Evolutionary conservation across 2,797 vertebrate genomes (phyloP), one percentile per base, ranked within the genome.

Genomic region (Acestrorhynchus altus): DNA sequence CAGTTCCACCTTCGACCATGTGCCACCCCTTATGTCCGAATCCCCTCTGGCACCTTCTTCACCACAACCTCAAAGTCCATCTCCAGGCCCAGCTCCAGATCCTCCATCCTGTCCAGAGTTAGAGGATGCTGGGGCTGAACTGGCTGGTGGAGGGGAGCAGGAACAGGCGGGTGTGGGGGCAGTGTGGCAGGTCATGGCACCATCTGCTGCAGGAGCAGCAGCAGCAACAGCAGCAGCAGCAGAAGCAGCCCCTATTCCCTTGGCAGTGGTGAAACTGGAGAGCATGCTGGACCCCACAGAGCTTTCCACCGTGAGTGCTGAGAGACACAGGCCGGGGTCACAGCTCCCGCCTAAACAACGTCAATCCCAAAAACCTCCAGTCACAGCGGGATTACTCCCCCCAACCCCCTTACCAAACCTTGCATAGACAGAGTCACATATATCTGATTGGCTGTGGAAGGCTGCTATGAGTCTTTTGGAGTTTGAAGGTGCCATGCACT

Each of bases 271-370:
- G 90, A 94, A 93, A 94, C 84, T 92, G 91, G 95, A 96, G 91
- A 94, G 87, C 89, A 93, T 96, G 87, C 94, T 96, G 94, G 96
- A 99, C 91, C 94, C 97, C 89, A 94, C 95, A 87, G 96, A 98
- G 88, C 95, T 99, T 96, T 98, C 98, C 94, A 98, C 98, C 91
- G 98, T 99, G 95, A 98, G 96, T 97, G 94, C 94, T 95, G 93
- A 95, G 93, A 94, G 94, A 96, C 93, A 93, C 94, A 93, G 90
- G 89, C 82, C 83, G 79, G 88, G 91, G 75, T 52, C 89, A 84
- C 81, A 83, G 83, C 90, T 80, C 84, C 80, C 86, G 88, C 90
- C 92, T 93, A 94, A 94, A 93, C 91, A 92, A 90, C 91, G 87
- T 93, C 89, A 88, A 84, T 92, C 88, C 74, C 84, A 89, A 84